Base-by-base conservation (phyloP, 2,888 invertebrate species). In the Tachina lurida region DNA sequence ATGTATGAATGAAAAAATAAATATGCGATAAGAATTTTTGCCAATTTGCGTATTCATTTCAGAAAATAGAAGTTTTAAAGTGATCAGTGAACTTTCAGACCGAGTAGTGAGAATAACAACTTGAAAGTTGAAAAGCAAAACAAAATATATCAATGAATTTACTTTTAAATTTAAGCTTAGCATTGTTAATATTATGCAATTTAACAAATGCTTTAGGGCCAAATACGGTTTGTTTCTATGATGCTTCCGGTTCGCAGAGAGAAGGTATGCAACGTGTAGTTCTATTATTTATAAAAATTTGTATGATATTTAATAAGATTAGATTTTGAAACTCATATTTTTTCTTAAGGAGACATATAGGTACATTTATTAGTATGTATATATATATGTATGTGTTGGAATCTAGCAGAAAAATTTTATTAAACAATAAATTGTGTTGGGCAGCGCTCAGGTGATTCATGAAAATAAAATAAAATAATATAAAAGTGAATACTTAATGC, bases 161-260 rank as follows among this genome's bases (percentile, higher is more conserved):
- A 1, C 31, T 76, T 79, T 56, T 73, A 12, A 86, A n/a, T 52
- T 45, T 83, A 43, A 63, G 43, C 60, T 47, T 85, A n/a, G 52
- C 73, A 8, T 58, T n/a, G n/a, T n/a, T 73, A 5, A 9, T 47
- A 4, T 54, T 85, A 31, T 67, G 83, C 70, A 74, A 81, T 22
- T 65, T 71, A 17, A 19, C 74, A 65, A 60, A 58, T 9, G 79
- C 84, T 10, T 60, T 84, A 15, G 87, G 85, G 13, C 85, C 81
- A 22, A 82, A 87, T 10, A 56, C 75, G 10, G 47, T 87, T n/a
- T 87, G 87, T 43, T 87, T 77, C 39, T 87, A 87, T 13, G 81
- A 87, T 71, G 87, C 87, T 1, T 7, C 43, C n/a, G 67, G 65
- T 10, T 78, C 39, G 19, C 68, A 71, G 3, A 73, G 71, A 68